Evolutionary conservation across 2,888 invertebrate species (phyloP), one percentile per base, ranked within the genome.

Genomic region (Andrena minutula): DNA sequence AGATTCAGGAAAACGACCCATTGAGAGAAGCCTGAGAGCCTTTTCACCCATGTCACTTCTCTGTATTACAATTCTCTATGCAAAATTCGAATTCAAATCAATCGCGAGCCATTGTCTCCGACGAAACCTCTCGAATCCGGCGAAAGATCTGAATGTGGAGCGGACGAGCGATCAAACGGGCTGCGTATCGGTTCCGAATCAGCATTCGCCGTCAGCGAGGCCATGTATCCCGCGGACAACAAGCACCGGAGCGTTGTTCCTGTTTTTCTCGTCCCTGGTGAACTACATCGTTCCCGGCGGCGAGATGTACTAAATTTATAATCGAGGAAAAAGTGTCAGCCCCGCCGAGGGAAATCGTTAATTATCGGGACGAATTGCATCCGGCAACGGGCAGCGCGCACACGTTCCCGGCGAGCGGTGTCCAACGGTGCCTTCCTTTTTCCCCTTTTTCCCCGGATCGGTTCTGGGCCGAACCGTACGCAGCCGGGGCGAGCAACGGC

Each of bases 301-400:
- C 64, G 56, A 64, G 72, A n/a, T 60, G 71, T 23, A 41, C 66
- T 66, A 53, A 71, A 79, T 80, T 61, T 64, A 72, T 53, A 53
- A 35, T 78, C 41, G 71, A 47, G 53, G 71, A 79, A 80, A 79
- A 80, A 80, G 53, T 56, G 79, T 61, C 79, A 79, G 71, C 65
- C 20, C 30, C 3, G 12, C 41, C 60, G 8, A 26, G 79, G 61
- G 61, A 80, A 79, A 80, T 80, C 79, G 79, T 79, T 80, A 66
- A 79, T 80, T 80, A 80, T 80, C 32, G 20, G 71, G 58, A 65
- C 66, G 65, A 65, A 66, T 65, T 26, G 51, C 60, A 79, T 71
- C 70, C 79, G 79, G 63, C 63, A 49, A 53, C 1, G 8, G 35
- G 3, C 69, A 6, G 23, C 26, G 20, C 32, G 23, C 58, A n/a